Conservation (phyloP, 2,113 vertebrate genomes). For the Vireo altiloquus region DNA sequence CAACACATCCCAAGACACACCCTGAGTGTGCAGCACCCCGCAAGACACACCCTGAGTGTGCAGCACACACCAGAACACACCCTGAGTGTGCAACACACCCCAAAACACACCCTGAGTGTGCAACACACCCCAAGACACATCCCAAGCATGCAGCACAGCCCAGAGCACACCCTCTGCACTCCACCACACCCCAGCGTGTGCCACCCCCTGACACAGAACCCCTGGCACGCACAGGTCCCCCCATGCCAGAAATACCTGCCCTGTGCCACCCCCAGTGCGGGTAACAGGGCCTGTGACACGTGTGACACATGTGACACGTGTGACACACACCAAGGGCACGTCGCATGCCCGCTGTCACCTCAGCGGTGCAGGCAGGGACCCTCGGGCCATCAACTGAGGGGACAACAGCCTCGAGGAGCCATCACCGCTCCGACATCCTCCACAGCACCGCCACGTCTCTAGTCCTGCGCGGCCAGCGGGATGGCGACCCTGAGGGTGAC, state of each 20-base stretch:
- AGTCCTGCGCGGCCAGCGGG: neutral
- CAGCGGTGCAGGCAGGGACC: neutral
- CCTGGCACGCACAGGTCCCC: accelerated
- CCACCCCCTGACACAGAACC: neutral
- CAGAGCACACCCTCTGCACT: accelerated
- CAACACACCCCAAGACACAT: neutral
- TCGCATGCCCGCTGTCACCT: accelerated
- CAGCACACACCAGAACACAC: neutral
- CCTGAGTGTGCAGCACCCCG: neutral
- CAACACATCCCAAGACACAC: neutral
- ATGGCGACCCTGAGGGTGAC: no score
- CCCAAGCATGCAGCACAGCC: accelerated
- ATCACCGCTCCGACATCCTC: accelerated
- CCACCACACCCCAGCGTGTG: neutral
- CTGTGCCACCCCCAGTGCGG: accelerated
- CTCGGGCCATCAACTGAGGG: accelerated
- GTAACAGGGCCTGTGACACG: accelerated
- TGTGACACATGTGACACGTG: accelerated
- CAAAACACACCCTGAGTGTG: neutral
- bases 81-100: no score
- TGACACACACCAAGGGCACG: accelerated
- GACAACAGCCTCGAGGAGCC: accelerated
- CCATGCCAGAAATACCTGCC: accelerated
- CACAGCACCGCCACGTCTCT: accelerated
- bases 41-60: accelerated